Conservation (phyloP, 2,797 vertebrate species). For the Ibycter americanus region DNA sequence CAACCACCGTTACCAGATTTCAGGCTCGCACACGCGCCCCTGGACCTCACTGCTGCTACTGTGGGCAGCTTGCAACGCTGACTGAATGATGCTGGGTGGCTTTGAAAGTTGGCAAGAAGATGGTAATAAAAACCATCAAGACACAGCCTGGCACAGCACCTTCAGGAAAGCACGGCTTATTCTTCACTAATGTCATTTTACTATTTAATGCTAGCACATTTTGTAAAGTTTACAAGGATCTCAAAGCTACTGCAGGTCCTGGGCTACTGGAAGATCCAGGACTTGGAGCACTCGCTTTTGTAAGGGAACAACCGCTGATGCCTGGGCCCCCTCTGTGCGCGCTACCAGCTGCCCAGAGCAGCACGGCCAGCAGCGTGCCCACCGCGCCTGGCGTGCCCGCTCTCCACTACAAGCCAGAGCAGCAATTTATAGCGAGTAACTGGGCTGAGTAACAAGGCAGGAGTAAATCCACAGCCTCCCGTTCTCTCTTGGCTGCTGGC, state of each 20-base stretch:
- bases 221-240: not conserved
- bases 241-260: not conserved
- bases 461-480: not conserved
- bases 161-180: not conserved
- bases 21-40: not conserved
- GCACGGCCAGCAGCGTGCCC: not conserved
- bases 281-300: not conserved
- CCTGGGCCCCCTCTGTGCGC: not conserved
- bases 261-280: not conserved
- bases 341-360: not conserved
- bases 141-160: not conserved
- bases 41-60: not conserved
- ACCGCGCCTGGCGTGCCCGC: rapidly evolving
- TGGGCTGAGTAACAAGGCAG: not conserved
- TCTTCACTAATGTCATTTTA: not conserved
- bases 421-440: not conserved
- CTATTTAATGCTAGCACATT: not conserved
- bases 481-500: not conserved
- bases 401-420: not conserved
- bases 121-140: not conserved
- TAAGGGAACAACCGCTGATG: not conserved
- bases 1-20: not conserved
- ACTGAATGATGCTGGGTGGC: not conserved
- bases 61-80: not conserved
- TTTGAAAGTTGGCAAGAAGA: not conserved